phyloP scores from a whole-genome alignment of 2,113 vertebrate species.

The Isichthys henryi region DNA sequence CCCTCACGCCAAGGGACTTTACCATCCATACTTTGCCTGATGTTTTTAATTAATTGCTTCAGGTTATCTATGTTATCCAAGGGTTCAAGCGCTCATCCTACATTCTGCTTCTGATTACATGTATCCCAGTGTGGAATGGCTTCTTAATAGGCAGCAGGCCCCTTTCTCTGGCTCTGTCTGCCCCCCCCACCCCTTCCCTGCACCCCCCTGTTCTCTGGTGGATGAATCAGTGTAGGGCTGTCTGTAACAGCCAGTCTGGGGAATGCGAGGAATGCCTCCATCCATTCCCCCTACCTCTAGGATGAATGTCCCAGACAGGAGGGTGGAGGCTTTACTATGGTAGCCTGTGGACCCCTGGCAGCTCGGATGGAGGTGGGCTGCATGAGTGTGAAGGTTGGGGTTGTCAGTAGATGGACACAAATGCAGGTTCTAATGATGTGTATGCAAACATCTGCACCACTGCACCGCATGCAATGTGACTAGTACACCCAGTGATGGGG shows the following conservation, averaged over 20 bases:
- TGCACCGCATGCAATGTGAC: neutral
- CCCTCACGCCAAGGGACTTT: neutral
- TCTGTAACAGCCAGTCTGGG: neutral
- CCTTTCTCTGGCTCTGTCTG: neutral
- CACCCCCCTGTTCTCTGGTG: neutral
- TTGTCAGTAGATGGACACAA: neutral
- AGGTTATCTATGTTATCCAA: neutral
- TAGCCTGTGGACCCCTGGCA: neutral
- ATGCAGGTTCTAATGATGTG: neutral
- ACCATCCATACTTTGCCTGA: neutral
- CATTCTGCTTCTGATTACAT: neutral
- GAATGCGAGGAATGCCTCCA: conserved; percentile 9
- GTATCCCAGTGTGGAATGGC: neutral
- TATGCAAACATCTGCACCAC: neutral
- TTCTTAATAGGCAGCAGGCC: neutral
- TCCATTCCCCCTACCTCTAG: neutral
- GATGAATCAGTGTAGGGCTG: neutral
- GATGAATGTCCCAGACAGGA: neutral
- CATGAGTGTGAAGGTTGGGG: neutral
- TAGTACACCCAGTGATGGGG: neutral
- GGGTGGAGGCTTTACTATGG: no score
- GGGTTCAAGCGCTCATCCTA: neutral
- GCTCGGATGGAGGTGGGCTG: neutral
- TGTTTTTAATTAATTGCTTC: neutral
- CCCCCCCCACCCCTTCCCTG: neutral